phyloP scores from a whole-genome alignment of 2,797 vertebrate species.

The Acomys russatus region DNA sequence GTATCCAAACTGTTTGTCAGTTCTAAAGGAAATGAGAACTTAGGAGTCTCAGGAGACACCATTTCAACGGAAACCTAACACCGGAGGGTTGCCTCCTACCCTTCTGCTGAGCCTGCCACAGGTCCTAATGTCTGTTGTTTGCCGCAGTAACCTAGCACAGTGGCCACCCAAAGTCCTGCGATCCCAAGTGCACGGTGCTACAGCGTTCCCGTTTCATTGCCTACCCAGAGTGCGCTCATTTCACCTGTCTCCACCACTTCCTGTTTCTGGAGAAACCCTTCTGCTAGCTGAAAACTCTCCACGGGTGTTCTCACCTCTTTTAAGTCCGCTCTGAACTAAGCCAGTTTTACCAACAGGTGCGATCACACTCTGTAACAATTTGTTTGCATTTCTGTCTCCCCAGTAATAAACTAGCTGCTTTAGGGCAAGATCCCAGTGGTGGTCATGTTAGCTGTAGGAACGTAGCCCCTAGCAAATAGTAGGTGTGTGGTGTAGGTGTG shows the following conservation, averaged over 20 bases:
- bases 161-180: neutral
- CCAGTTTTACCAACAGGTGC: too few relatives aligned
- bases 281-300: neutral
- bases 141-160: neutral
- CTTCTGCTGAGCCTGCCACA: neutral
- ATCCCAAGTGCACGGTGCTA: neutral
- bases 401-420: neutral
- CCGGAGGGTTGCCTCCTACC: neutral
- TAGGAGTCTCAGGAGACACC: neutral
- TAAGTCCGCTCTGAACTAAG: neutral
- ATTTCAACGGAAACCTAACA: too few relatives aligned
- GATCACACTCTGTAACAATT: neutral
- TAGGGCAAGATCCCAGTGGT: too few relatives aligned
- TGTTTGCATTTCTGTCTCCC: neutral
- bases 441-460: too few relatives aligned
- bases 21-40: neutral
- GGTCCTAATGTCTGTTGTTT: neutral
- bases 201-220: neutral
- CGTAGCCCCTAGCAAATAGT: too few relatives aligned
- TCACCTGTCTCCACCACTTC: neutral
- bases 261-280: neutral
- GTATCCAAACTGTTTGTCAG: neutral
- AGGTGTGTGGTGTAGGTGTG: too few relatives aligned
- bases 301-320: constrained; percentile 7
- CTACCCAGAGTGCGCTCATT: neutral